Conservation (phyloP, 2,113 vertebrate genomes). For the Struthidea cinerea region DNA sequence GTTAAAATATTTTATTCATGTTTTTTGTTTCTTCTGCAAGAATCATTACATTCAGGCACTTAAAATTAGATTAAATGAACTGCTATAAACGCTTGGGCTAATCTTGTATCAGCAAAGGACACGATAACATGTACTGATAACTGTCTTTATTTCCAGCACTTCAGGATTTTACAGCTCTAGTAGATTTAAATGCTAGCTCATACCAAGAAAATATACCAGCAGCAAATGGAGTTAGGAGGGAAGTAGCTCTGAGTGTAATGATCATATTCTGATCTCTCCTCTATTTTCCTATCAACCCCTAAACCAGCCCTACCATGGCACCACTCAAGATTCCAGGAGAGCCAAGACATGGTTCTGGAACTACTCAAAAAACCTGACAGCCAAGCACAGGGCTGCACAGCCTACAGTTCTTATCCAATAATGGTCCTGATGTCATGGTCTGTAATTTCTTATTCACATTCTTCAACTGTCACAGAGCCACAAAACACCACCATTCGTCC, state of each 20-base stretch:
- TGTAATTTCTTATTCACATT: not conserved
- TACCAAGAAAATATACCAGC: not conserved
- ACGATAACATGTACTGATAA: not conserved
- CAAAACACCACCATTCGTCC: not conserved
- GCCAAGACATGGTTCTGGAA: not conserved
- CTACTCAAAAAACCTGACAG: not conserved
- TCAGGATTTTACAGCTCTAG: not conserved
- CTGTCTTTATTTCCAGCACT: not conserved
- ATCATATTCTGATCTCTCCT: not conserved
- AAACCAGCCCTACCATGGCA: not conserved
- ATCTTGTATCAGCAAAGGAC: not conserved
- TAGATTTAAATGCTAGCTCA: not conserved
- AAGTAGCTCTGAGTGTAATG: not conserved
- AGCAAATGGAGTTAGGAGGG: not conserved
- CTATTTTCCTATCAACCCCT: not conserved
- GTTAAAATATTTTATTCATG: not conserved
- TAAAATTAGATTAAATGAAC: not conserved
- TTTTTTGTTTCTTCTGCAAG: not conserved
- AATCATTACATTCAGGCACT: not conserved
- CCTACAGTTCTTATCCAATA: not conserved
- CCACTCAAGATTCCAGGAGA: not conserved
- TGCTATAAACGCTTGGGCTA: not conserved
- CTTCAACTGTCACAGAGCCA: not conserved
- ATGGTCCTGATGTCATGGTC: not conserved
- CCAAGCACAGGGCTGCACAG: not conserved